phyloP scores from a whole-genome alignment of 2,888 invertebrate genomes.

The Agrotis clavis region DNA sequence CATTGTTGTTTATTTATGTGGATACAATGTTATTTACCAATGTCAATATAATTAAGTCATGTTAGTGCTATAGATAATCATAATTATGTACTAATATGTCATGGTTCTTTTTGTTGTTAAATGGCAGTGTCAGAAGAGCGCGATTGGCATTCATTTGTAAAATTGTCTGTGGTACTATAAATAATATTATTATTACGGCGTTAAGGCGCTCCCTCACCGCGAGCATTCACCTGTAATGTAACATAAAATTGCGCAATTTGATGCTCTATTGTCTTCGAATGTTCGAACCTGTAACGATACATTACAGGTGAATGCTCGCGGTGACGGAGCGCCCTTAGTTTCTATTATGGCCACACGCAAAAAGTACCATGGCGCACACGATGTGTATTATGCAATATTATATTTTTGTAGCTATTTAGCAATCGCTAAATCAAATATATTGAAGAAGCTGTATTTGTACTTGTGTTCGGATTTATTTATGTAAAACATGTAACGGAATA shows the following conservation, averaged over 20 bases:
- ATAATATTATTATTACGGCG: neutral
- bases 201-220: no score
- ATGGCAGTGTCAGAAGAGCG: neutral
- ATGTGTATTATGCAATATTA: neutral
- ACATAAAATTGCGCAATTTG: no score
- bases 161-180: neutral
- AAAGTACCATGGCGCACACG: neutral
- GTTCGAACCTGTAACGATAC: no score
- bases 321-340: no score
- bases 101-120: neutral
- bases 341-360: neutral
- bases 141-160: neutral
- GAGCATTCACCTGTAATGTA: no score
- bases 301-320: no score
- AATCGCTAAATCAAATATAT: neutral
- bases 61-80: neutral
- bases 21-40: neutral
- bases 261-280: no score
- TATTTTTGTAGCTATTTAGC: neutral
- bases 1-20: neutral
- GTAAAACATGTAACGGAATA: constrained; percentile 12
- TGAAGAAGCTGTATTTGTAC: neutral
- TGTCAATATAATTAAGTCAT: neutral
- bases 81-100: neutral
- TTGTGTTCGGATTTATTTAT: neutral